Base-by-base conservation (phyloP, 2,113 vertebrate species). In the human region DNA sequence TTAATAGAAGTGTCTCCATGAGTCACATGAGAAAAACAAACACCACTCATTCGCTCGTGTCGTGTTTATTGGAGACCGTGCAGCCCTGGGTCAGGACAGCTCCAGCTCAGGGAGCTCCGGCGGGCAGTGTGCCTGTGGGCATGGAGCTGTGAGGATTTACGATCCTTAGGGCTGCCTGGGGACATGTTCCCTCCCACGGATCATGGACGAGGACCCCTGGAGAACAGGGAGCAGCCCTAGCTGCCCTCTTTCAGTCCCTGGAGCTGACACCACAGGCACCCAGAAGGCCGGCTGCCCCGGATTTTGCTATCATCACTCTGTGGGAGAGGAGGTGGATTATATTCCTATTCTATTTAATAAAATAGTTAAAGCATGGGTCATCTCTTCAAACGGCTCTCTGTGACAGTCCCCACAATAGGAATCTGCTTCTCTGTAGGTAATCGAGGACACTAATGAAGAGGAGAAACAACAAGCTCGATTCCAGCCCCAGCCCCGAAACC, bases 11-110 rank as follows among this genome's bases (percentile, higher is more conserved):
- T 0, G 3, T 66, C 45, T n/a, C 38, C 68, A 8, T 1, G 20
- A 3, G 23, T 32, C 16, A 25, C 22, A 3, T 11, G 57, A 45
- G 35, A 8, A 84, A 40, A 57, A 25, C 13, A 32, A 64, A 25
- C 2, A 17, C 57, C 45, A 16, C 11, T 30, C 45, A 40, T 18
- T 52, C 23, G 30, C 18, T 43, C 27, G 1, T 55, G 68, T 18
- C 23, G 25, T 18, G 2, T 6, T 0, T 6, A n/a, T 16, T 3
- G 1, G 12, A 27, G 32, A 3, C 5, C 2, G 0, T 5, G 70
- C 9, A 32, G 11, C 70, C 1, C 35, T 8, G 8, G 72, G 9
- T 30, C 55, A 10, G 55, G 40, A 20, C 30, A 59, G 23, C 52
- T 23, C 32, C 0, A 0, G 57, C 38, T 79, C 35, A 50, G n/a